Base-by-base conservation (phyloP, 2,888 invertebrate genomes). In the Trichacis sp. region DNA sequence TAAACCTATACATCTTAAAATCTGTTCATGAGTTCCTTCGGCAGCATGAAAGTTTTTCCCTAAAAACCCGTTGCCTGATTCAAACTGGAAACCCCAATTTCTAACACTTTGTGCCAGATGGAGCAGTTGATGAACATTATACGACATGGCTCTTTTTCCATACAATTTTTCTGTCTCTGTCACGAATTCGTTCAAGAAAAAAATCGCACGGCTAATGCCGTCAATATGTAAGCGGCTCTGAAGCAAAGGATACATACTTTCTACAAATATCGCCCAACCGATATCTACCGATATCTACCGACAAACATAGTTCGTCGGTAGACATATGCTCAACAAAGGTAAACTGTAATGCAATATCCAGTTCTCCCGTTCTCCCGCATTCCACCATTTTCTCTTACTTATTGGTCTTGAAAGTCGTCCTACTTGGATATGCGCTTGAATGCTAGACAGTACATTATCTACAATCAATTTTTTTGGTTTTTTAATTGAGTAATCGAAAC, bases 11-110 rank as follows among this genome's bases (percentile, higher is more conserved):
- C 12, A 46, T 8, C 53, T 30, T 38, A 20, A 47, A 29, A 60
- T 49, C 36, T 60, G 59, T 24, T 53, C 29, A 1, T 30, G 12
- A 20, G 57, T 50, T 9, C 68, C 64, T 50, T 65, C 63, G 0
- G 63, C 62, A 40, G 54, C 38, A 14, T 68, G 54, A 18, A 63
- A 42, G 9, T 53, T 49, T 6, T 3, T 48, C 48, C n/a, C 11
- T 3, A 58, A 4, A 6, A 45, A 54, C n/a, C 43, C 47, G 42
- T 63, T 55, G 8, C 33, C 52, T 1, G 38, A 45, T 49, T 66
- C 59, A 36, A 66, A 66, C 1, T 54, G 15, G 18, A 54, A 50
- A 9, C 54, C 61, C 43, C 50, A 61, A 5, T 56, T 30, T 9
- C 15, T 20, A 4, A 62, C 42, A 36, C 51, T 51, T 42, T 20